These are phyloP conservation scores for Tenthredo scrophulariae DNA, from an alignment of 2,888 invertebrate species.

Conservation along the genomic window DNA sequence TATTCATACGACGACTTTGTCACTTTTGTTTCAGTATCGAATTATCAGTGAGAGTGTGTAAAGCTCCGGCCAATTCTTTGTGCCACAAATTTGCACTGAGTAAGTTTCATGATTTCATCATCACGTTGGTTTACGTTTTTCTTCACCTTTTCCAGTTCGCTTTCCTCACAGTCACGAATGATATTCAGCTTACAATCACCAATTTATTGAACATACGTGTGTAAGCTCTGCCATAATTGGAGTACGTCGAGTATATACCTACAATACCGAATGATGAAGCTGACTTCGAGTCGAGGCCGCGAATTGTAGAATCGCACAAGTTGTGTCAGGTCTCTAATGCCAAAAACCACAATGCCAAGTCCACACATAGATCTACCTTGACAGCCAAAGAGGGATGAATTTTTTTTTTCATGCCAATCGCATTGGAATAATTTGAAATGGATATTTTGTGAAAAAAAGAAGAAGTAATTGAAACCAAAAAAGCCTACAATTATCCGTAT, in stretches of 20 bases:
- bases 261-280: not conserved
- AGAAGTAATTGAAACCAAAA: no score
- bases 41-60: not conserved
- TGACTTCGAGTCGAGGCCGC: not conserved
- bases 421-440: no score
- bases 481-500: no score
- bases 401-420: no score
- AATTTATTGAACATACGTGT: not conserved
- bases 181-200: not conserved
- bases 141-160: not conserved
- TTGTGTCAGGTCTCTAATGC: not conserved
- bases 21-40: not conserved
- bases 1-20: not conserved
- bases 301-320: no score
- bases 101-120: not conserved
- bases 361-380: no score
- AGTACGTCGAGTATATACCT: not conserved
- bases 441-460: no score
- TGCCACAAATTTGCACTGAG: not conserved
- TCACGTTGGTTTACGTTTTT: not conserved
- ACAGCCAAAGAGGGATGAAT: no score
- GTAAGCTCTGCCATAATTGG: no score
- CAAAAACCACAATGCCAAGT: no score
- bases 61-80: not conserved
- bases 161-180: not conserved